Evolutionary conservation across 1,140 invertebrate genomes (phyloP).

Genomic region (Ridgeia piscesae): DNA sequence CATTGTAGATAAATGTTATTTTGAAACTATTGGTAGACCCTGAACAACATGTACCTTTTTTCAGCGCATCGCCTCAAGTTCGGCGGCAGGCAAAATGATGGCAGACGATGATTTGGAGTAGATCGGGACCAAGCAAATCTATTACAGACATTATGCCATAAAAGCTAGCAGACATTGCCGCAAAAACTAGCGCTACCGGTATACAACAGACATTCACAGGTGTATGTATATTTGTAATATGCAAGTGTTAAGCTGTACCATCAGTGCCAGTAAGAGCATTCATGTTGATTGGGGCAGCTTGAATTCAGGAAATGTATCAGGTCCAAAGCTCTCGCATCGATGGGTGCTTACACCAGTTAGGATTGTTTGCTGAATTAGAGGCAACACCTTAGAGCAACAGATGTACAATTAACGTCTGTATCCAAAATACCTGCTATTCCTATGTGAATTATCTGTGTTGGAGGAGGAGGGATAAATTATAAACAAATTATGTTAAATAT

Average conservation of each 20-base stretch:
- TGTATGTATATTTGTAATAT: neutral
- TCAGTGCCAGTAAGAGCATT: neutral
- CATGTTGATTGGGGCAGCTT: neutral
- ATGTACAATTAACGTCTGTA: neutral
- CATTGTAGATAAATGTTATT: too few relatives aligned
- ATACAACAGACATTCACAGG: neutral
- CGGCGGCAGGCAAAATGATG: neutral
- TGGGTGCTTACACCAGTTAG: neutral
- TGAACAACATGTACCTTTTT: too few relatives aligned
- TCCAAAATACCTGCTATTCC: neutral
- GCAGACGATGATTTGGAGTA: neutral
- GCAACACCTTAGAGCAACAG: neutral
- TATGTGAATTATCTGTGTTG: too few relatives aligned
- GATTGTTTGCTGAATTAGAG: neutral
- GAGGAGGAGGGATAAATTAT: too few relatives aligned
- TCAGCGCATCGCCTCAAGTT: neutral
- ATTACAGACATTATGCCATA: neutral
- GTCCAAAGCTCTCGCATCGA: neutral
- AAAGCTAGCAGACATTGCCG: neutral
- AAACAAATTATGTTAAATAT: too few relatives aligned
- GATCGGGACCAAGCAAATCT: neutral
- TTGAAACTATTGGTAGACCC: too few relatives aligned
- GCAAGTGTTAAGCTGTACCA: neutral
- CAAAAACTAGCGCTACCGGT: neutral
- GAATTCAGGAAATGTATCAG: neutral